Evolutionary conservation across 2,888 invertebrate species (phyloP).

Genomic region (Latrodectus hesperus): DNA sequence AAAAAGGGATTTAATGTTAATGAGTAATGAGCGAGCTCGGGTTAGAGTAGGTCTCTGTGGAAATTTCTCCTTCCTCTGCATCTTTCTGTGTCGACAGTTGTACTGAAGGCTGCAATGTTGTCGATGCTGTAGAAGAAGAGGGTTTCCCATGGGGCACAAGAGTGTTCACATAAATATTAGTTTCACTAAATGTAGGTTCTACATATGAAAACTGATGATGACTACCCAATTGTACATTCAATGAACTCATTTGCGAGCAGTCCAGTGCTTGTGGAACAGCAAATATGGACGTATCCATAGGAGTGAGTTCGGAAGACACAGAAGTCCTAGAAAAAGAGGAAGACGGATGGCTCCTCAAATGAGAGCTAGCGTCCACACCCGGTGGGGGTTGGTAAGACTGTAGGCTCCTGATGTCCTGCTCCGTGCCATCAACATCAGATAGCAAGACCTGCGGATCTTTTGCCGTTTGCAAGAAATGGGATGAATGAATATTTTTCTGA

Average conservation of each 20-base stretch:
- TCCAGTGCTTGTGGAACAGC: conserved; percentile 73
- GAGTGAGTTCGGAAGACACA: conserved; percentile 69
- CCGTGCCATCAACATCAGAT: conserved; percentile 22
- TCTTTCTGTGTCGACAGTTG: conserved; percentile 53
- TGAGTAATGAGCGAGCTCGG: conserved; percentile 65
- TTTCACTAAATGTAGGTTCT: conserved; percentile 57
- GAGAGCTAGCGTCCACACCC: conserved; percentile 38
- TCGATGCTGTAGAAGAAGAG: conserved; percentile 43
- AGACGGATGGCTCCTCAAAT: conserved; percentile 57
- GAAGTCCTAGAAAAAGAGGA: conserved; percentile 69
- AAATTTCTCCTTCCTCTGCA: conserved; percentile 42
- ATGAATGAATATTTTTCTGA: conserved; percentile 52
- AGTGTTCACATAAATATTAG: conserved; percentile 67
- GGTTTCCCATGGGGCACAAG: conserved; percentile 40
- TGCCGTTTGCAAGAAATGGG: conserved; percentile 33
- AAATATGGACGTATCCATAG: conserved; percentile 73
- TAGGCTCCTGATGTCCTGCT: conserved; percentile 30
- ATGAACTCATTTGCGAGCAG: conserved; percentile 75
- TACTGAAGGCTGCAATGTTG: conserved; percentile 54
- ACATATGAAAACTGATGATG: conserved; percentile 66
- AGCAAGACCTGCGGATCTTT: conserved; percentile 31
- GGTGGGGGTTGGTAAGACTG: conserved; percentile 51
- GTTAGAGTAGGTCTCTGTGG: conserved; percentile 56
- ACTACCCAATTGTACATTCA: conserved; percentile 75
- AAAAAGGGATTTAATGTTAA: conserved; percentile 60